Percentiles rank a stretch among this genome's conserved stretches.
phyloP scores from a whole-genome alignment of 2,797 vertebrate genomes.

The Phrynocephalus vlangalii region DNA sequence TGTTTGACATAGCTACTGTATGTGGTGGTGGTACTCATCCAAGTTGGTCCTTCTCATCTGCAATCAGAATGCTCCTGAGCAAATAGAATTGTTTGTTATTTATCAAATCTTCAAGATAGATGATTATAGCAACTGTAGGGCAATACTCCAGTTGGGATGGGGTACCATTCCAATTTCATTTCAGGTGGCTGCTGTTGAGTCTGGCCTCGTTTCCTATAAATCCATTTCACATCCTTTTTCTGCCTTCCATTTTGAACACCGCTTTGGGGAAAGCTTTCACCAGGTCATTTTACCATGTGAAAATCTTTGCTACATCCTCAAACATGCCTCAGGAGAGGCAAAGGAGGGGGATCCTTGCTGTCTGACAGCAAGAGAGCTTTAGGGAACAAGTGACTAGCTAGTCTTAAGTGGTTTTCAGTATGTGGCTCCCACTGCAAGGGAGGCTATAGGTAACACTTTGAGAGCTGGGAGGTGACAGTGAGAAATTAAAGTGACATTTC shows the following conservation, averaged over 20 bases:
- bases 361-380: background rate
- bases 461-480: background rate
- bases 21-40: no score
- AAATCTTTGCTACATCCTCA: background rate
- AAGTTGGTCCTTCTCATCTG: no score
- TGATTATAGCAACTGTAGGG: no score
- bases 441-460: background rate
- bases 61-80: no score
- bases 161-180: background rate
- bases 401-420: background rate
- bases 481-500: constrained; percentile 23
- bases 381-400: background rate
- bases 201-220: background rate
- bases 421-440: background rate
- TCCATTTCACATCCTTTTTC: background rate
- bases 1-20: no score
- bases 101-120: no score
- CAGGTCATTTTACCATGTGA: background rate
- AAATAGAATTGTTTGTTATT: no score
- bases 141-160: background rate
- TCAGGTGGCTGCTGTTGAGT: background rate
- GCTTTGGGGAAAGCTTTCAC: background rate
- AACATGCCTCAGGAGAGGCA: background rate
- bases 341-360: background rate
- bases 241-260: background rate